phyloP scores from a whole-genome alignment of 1,140 invertebrate species.

The Diachasmimorpha longicaudata region DNA sequence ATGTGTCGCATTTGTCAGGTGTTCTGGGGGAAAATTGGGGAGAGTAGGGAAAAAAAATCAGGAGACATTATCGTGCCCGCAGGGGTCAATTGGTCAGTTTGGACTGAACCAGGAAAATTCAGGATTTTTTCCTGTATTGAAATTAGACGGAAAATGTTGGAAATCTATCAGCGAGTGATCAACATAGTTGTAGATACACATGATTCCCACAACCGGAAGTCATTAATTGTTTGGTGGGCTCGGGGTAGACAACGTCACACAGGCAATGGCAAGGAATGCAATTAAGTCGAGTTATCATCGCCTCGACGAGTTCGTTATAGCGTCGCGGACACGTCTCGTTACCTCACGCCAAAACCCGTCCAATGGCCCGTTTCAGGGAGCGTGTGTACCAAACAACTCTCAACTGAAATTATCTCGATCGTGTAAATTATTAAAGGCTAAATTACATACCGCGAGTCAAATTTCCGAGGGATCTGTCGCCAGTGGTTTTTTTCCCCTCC shows the following conservation, averaged over 20 bases:
- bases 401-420: neutral
- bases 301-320: conserved; percentile 29
- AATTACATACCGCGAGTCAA: too few relatives aligned
- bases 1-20: too few relatives aligned
- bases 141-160: too few relatives aligned
- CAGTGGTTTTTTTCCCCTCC: neutral
- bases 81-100: too few relatives aligned
- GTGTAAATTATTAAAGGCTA: neutral
- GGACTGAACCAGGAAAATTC: too few relatives aligned
- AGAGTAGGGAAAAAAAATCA: too few relatives aligned
- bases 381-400: neutral
- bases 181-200: neutral
- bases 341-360: conserved; percentile 15
- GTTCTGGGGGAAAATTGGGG: too few relatives aligned
- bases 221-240: conserved; percentile 12
- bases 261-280: conserved; percentile 36
- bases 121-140: too few relatives aligned
- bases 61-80: too few relatives aligned
- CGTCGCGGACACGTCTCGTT: conserved; percentile 28
- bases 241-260: conserved; percentile 22
- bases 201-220: neutral
- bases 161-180: too few relatives aligned
- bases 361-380: neutral
- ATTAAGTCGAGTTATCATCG: conserved; percentile 39
- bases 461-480: neutral